Evolutionary conservation across 2,888 invertebrate species (phyloP).

Genomic region (Agrotis exclamationis): DNA sequence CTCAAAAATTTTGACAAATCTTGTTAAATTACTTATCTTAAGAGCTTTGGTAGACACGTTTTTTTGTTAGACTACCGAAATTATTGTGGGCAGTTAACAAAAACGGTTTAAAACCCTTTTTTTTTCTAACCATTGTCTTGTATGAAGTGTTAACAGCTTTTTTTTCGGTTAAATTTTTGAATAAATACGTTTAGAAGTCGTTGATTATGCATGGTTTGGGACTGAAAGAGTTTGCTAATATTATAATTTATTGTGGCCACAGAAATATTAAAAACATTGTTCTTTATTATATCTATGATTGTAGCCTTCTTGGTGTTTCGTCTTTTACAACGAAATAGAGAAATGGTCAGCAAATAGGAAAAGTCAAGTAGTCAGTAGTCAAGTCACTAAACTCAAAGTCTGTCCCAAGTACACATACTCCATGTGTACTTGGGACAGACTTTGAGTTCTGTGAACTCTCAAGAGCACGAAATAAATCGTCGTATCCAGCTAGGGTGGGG

Average conservation of each 20-base stretch:
- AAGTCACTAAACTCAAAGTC: no score
- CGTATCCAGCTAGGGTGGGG: no score
- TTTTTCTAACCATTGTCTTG: conserved; percentile 22
- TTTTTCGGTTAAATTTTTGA: conserved; percentile 15
- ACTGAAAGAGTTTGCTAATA: conserved; percentile 14
- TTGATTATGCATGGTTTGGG: conserved; percentile 18
- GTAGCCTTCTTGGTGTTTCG: not conserved
- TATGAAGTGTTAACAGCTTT: conserved; percentile 19
- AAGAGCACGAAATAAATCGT: no score
- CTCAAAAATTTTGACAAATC: conserved; percentile 30
- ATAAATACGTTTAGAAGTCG: not conserved
- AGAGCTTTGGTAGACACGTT: conserved; percentile 25
- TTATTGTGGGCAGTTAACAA: conserved; percentile 2
- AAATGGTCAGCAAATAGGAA: no score
- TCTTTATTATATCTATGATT: no score
- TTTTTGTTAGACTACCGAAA: conserved; percentile 18
- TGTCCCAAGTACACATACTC: no score
- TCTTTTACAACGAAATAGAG: not conserved
- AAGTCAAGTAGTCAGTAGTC: no score
- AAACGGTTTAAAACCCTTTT: conserved; percentile 23
- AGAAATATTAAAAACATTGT: no score
- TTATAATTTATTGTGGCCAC: conserved; percentile 26
- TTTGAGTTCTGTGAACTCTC: no score
- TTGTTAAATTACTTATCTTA: conserved; percentile 23
- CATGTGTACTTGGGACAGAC: no score